These are phyloP conservation scores for Cotesia glomerata DNA, from an alignment of 1,140 invertebrate species.

Conservation along the genomic window DNA sequence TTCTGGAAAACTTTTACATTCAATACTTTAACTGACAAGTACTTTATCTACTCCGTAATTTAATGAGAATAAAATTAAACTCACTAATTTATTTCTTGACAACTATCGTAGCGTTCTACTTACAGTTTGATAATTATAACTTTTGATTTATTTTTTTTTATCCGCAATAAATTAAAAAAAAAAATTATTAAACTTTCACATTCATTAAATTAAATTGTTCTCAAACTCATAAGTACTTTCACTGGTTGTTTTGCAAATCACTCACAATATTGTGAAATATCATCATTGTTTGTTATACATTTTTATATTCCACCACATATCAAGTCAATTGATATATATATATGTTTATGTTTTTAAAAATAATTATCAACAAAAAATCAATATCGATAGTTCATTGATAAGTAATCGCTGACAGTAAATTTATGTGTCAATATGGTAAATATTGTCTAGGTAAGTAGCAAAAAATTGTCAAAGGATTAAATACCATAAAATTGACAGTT, in stretches of 20 bases:
- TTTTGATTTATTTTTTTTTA: neutral
- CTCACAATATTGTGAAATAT: neutral
- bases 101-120: too few species aligned
- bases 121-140: too few species aligned
- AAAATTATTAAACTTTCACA: neutral
- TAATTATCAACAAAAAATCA: too few species aligned
- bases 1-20: neutral
- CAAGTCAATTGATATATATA: too few species aligned
- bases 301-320: too few species aligned
- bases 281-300: neutral
- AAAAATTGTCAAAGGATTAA: too few species aligned
- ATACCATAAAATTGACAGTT: too few species aligned
- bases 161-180: neutral
- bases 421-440: too few species aligned
- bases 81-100: neutral
- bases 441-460: too few species aligned
- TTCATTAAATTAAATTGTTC: neutral
- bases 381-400: too few species aligned
- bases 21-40: neutral
- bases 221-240: neutral
- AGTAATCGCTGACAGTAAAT: too few species aligned
- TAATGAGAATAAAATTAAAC: neutral
- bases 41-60: neutral
- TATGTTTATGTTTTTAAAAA: too few species aligned
- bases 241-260: neutral